Conservation (phyloP, 2,113 vertebrate species). For the Centropus bengalensis region DNA sequence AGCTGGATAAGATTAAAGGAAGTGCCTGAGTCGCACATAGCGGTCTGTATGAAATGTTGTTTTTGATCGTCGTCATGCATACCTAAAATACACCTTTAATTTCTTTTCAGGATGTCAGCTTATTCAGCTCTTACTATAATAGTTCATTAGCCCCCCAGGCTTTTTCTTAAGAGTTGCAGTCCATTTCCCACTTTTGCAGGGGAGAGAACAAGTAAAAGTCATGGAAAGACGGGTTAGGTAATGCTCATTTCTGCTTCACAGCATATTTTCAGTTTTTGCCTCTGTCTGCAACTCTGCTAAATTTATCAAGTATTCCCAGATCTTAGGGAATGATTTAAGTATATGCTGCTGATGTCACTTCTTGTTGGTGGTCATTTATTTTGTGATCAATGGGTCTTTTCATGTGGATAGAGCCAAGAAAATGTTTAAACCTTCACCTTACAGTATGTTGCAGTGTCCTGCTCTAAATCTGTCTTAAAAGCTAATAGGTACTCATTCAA, state of each 20-base stretch:
- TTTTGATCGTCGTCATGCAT: constrained; percentile 31
- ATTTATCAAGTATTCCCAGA: neutral
- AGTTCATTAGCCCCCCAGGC: constrained; percentile 32
- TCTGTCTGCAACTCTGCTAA: neutral
- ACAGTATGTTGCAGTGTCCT: neutral
- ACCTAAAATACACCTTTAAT: constrained; percentile 44
- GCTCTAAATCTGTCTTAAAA: neutral
- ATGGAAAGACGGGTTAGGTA: neutral
- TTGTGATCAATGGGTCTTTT: constrained; percentile 11
- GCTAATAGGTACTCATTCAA: neutral
- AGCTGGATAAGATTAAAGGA: constrained; percentile 49
- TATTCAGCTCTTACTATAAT: constrained; percentile 57
- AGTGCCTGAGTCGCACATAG: constrained; percentile 38
- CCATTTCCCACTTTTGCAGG: constrained; percentile 32
- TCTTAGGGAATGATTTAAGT: neutral
- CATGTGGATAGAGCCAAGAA: neutral
- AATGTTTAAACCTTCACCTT: neutral
- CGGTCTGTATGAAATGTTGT: constrained; percentile 24
- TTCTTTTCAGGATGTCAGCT: constrained; percentile 42
- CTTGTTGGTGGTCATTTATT: neutral
- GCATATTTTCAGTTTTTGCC: neutral
- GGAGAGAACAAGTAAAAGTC: neutral
- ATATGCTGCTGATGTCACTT: neutral
- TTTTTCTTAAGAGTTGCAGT: constrained; percentile 37
- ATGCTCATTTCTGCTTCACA: constrained; percentile 12